Conservation (phyloP, 2,888 invertebrate species). For the Saturnia japonica region DNA sequence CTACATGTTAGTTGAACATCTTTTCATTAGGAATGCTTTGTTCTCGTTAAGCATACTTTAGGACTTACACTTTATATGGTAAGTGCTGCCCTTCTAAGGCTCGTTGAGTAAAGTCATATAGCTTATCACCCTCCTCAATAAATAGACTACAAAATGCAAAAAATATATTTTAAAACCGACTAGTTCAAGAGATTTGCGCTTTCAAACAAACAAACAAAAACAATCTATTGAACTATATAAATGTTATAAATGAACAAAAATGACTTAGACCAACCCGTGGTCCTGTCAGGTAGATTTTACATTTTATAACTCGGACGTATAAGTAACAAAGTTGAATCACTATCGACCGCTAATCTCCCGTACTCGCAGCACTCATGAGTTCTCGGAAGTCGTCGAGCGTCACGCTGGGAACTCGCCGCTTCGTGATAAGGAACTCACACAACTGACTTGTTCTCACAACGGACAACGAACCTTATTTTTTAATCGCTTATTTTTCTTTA, state of each 20-base stretch:
- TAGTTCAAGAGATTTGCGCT: no score
- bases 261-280: not conserved
- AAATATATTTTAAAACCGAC: no score
- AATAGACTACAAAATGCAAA: no score
- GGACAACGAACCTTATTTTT: not conserved
- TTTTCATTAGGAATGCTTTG: no score
- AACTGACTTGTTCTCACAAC: not conserved
- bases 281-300: not conserved
- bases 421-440: not conserved
- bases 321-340: not conserved
- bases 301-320: not conserved
- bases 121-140: no score
- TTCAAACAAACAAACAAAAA: no score
- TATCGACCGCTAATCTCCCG: not conserved
- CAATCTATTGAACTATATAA: not conserved
- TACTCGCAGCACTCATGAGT: not conserved
- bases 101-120: no score
- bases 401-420: not conserved
- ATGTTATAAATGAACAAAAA: not conserved
- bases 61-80: no score
- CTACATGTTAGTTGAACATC: no score
- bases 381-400: not conserved
- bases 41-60: no score
- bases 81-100: no score
- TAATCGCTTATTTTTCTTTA: not conserved